phyloP scores from a whole-genome alignment of 2,888 invertebrate genomes.

The Nomada lathburiana region DNA sequence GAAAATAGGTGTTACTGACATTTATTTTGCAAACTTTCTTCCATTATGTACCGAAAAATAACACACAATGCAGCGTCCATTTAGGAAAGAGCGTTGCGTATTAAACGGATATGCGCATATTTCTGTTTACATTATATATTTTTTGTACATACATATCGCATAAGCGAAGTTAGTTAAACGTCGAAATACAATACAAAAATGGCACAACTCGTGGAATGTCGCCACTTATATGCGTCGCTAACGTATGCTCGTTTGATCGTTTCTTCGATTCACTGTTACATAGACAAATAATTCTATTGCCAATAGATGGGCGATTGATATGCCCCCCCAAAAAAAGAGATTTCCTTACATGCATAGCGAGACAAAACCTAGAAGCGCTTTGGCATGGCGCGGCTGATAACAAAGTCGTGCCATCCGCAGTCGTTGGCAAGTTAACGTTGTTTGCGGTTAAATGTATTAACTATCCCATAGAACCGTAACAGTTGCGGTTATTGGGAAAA shows the following conservation, averaged over 20 bases:
- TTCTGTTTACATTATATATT: background rate
- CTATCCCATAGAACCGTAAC: background rate
- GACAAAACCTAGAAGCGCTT: constrained; percentile 3
- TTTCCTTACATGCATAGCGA: background rate
- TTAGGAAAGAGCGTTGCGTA: too few relatives aligned
- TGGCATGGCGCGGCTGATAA: constrained; percentile 18
- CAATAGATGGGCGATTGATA: background rate
- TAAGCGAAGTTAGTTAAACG: too few relatives aligned
- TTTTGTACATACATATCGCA: background rate
- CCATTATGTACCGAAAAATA: too few relatives aligned
- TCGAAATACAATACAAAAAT: too few relatives aligned
- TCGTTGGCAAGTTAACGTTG: constrained; percentile 20
- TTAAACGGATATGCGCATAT: background rate
- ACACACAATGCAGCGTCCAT: too few relatives aligned
- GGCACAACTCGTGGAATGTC: constrained; percentile 2
- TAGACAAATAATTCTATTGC: background rate
- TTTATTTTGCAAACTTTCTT: too few relatives aligned
- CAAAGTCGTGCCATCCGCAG: constrained; percentile 36
- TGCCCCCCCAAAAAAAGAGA: background rate
- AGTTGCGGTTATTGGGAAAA: background rate
- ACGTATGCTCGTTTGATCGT: constrained; percentile 1
- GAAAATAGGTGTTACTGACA: too few relatives aligned
- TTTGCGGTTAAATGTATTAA: constrained; percentile 21
- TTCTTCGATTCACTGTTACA: background rate
- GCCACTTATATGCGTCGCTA: background rate